Base-by-base conservation (phyloP, 2,113 vertebrate species). In the Otis tarda region DNA sequence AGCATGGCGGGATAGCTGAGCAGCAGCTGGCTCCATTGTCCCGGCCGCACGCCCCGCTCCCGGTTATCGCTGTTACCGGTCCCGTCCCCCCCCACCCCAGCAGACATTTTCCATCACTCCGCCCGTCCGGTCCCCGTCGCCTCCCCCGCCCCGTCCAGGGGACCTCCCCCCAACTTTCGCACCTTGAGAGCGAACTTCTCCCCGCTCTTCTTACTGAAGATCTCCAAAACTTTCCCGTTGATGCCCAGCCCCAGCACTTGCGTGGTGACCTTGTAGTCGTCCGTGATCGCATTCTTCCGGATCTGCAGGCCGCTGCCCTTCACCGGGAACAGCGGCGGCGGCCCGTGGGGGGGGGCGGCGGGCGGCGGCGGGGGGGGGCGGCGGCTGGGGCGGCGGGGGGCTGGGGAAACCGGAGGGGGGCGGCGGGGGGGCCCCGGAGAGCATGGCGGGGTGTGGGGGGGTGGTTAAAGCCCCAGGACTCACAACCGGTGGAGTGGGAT, bases 121-220 rank as follows among this genome's bases (percentile, higher is more conserved):
- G 59, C 47, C 16, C 45, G 43, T 15, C 47, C 70, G 19, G 8
- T 60, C 22, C 70, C 82, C 43, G 35, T 47, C 33, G 63, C 43
- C 39, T 53, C 57, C 9, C 49, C 35, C 50, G 19, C 47, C 47
- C 47, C 47, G 47, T 47, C 20, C 47, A 11, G 39, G 39, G 39
- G 16, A 16, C 47, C 47, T n/a, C 47, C 47, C 47, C 47, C 47
- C 47, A 47, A 47, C 20, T 39, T 39, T 45, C 45, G 73, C 97
- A 99, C 99, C 98, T 99, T 99, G 8, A 99, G 97, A 6, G 99
- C 99, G 84, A 98, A 99, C 93, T 99, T 99, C 75, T 99, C 98
- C 18, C 98, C 98, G 20, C 97, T 99, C 93, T 98, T 99, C 98
- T 98, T 99, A 64, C 98, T 98, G 85, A 98, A 98, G 94, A 99